A percentile compares a stretch with the other conserved stretches of the same genome.
Conservation (phyloP, 2,797 vertebrate genomes). For the Ispidina lecontei region DNA sequence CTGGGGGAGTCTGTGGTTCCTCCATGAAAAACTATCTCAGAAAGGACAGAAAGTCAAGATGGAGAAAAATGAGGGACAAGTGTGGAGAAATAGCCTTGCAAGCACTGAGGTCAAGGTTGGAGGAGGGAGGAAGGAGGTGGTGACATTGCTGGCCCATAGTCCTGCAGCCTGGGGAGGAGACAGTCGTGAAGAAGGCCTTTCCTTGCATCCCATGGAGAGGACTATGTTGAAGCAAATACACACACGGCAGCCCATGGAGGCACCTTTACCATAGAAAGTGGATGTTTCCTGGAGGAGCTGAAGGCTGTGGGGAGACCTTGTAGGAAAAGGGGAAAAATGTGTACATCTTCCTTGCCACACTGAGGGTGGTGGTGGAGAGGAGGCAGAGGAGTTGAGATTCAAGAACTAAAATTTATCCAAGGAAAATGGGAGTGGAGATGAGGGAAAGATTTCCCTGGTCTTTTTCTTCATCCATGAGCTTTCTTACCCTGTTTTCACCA, state of each 20-base stretch:
- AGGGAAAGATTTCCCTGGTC: not conserved
- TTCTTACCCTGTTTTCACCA: not conserved
- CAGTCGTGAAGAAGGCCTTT: fast-evolving
- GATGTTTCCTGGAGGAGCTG: not conserved
- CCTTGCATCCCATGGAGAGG: not conserved
- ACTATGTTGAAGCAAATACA: fast-evolving
- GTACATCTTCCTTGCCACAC: fast-evolving
- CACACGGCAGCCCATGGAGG: fast-evolving
- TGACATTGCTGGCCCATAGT: fast-evolving
- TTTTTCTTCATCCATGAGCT: not conserved
- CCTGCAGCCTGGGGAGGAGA: not conserved
- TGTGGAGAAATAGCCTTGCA: fast-evolving
- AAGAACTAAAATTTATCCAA: not conserved
- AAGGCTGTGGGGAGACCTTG: not conserved
- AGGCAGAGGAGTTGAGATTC: not conserved
- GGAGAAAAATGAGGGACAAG: not conserved
- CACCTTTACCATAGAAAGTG: fast-evolving
- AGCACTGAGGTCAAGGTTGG: fast-evolving
- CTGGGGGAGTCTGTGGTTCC: not conserved
- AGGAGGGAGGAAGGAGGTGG: too few relatives aligned
- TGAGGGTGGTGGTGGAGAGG: fast-evolving
- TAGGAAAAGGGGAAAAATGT: not conserved
- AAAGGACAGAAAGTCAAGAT: not conserved
- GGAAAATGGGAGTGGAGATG: not conserved
- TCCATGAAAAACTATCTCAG: not conserved